phyloP scores from a whole-genome alignment of 2,797 vertebrate species.

The Lophotriccus pileatus region DNA sequence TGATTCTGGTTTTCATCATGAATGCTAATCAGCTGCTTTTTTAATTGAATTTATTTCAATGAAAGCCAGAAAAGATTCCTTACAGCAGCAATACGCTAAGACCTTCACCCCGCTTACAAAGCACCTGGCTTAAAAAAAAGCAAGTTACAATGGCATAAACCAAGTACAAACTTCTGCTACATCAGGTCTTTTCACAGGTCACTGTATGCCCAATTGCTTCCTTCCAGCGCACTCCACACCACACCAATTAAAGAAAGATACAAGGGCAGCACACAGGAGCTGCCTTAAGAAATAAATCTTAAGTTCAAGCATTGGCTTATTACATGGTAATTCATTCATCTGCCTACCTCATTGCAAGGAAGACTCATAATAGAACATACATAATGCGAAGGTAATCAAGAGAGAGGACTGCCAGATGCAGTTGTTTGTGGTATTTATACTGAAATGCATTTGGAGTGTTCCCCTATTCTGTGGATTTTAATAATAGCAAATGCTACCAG shows the following conservation, averaged over 20 bases:
- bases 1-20: neutral
- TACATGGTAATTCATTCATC: neutral
- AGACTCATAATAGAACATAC: neutral
- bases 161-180: neutral
- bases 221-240: neutral
- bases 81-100: neutral
- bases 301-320: neutral
- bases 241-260: rapidly evolving
- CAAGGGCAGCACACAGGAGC: neutral
- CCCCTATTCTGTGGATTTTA: neutral
- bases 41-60: neutral
- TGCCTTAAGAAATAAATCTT: neutral
- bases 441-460: neutral
- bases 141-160: neutral
- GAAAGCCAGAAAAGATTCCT: neutral
- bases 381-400: neutral
- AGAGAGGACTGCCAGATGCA: neutral
- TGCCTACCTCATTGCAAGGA: neutral
- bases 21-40: neutral
- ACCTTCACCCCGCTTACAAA: neutral
- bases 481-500: neutral
- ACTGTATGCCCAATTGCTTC: neutral
- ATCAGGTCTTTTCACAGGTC: neutral
- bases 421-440: neutral
- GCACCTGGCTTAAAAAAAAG: neutral